Conservation (phyloP, 30 jellyfish, hydroid and myxozoan genomes). For the Turritopsis dohrnii region DNA sequence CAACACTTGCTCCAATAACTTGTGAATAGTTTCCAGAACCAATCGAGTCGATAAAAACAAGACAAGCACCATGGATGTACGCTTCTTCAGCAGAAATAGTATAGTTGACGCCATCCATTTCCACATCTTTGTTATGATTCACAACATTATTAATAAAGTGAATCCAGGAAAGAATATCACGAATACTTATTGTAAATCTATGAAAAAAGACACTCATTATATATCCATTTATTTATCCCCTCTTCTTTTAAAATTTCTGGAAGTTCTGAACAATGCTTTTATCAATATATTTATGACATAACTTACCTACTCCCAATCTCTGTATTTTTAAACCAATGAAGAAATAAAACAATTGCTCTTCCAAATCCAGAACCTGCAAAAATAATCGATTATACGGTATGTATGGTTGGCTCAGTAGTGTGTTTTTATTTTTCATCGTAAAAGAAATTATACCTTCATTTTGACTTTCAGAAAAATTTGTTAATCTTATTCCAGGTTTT, state of each 20-base stretch:
- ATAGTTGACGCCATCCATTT: not conserved
- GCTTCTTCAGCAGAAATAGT: constrained; percentile 45
- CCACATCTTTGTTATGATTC: constrained; percentile 13
- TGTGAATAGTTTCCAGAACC: constrained; percentile 58
- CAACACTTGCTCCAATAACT: not conserved
- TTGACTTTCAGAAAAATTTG: not conserved
- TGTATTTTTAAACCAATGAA: constrained; percentile 60
- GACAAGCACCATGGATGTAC: constrained; percentile 77
- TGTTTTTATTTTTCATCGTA: not conserved
- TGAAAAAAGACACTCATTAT: not conserved
- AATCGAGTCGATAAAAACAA: constrained; percentile 80
- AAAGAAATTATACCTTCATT: not conserved
- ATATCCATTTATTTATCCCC: no score
- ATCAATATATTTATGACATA: not conserved
- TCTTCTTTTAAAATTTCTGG: no score
- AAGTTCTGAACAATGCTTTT: not conserved
- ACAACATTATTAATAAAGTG: constrained; percentile 48
- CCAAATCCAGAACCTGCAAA: constrained; percentile 50
- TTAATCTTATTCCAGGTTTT: constrained; percentile 19
- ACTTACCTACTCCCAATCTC: constrained; percentile 66
- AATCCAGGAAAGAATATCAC: constrained; percentile 79
- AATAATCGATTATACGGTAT: not conserved
- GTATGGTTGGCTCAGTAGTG: not conserved
- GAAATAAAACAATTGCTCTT: constrained; percentile 52
- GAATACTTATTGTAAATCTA: constrained; percentile 66